These are phyloP conservation scores for Diploscapter pachys DNA, from an alignment of 1,140 invertebrate genomes.

Conservation along the genomic window DNA sequence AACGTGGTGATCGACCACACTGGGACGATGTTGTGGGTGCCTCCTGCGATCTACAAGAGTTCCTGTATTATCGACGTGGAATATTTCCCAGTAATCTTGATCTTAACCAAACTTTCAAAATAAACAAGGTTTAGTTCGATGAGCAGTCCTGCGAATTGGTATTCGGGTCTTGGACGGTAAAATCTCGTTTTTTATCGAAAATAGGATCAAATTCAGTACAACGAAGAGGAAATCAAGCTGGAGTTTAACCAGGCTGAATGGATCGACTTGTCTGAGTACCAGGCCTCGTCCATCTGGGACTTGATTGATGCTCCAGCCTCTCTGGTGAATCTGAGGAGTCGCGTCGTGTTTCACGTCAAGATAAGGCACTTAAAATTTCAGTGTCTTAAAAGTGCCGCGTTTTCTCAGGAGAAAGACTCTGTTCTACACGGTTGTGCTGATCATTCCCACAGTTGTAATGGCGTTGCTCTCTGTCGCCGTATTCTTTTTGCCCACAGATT, in stretches of 20 bases:
- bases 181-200: slow-evolving; percentile 64
- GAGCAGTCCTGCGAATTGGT: slow-evolving; percentile 99
- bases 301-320: slow-evolving; percentile 94
- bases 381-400: slow-evolving; percentile 64
- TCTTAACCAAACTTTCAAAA: too few relatives aligned
- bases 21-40: slow-evolving; percentile 81
- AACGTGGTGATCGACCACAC: slow-evolving; percentile 85
- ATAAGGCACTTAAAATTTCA: slow-evolving; percentile 40
- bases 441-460: slow-evolving; percentile 71
- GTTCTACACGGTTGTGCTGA: slow-evolving; percentile 91
- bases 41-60: slow-evolving; percentile 96
- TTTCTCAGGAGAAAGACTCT: slow-evolving; percentile 94
- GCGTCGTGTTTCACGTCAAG: slow-evolving; percentile 58
- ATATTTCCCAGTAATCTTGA: slow-evolving; percentile 43
- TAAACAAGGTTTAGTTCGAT: slow-evolving; percentile 40
- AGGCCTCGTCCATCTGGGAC: slow-evolving; percentile 98
- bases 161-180: slow-evolving; percentile 98
- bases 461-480: slow-evolving; percentile 96
- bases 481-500: slow-evolving; percentile 87
- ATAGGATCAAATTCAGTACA: slow-evolving; percentile 66
- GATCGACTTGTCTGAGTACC: slow-evolving; percentile 81
- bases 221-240: slow-evolving; percentile 72
- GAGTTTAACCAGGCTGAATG: slow-evolving; percentile 66
- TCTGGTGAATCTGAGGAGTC: slow-evolving; percentile 53
- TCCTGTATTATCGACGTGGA: slow-evolving; percentile 84